Conservation (phyloP, 2,113 vertebrate genomes). For the Saimiri boliviensis region DNA sequence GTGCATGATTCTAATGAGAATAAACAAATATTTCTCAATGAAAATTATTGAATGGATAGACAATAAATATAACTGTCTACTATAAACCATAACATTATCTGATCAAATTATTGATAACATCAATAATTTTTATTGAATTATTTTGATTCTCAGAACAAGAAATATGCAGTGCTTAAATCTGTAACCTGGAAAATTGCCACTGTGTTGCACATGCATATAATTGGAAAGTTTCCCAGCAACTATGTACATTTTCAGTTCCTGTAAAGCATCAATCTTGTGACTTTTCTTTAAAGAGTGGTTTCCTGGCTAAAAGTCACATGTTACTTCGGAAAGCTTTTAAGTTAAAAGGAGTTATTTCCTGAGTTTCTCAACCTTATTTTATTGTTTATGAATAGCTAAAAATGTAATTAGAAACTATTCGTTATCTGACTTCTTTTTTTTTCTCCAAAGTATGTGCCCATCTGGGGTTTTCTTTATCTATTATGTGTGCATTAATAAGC, state of each 20-base stretch:
- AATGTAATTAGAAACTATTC: neutral
- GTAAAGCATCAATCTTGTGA: neutral
- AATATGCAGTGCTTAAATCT: neutral
- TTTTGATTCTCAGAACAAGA: constrained; percentile 19
- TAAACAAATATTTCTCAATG: neutral
- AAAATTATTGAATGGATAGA: neutral
- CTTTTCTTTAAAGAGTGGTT: neutral
- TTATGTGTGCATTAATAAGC: neutral
- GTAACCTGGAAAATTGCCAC: neutral
- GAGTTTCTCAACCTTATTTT: neutral
- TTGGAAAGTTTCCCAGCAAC: constrained; percentile 13
- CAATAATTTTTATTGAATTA: neutral
- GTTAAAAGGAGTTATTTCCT: constrained; percentile 37
- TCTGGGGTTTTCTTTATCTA: neutral
- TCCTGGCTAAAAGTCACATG: neutral
- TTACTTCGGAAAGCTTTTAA: constrained; percentile 32
- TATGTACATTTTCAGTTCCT: constrained; percentile 27
- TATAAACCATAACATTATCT: neutral
- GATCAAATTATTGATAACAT: neutral
- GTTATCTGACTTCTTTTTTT: neutral
- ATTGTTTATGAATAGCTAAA: neutral
- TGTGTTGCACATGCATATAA: neutral
- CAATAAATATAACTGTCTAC: neutral
- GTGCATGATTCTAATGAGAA: neutral
- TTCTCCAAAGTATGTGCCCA: neutral